Conservation (phyloP, 2,113 vertebrate genomes). For the Phaethon lepturus region DNA sequence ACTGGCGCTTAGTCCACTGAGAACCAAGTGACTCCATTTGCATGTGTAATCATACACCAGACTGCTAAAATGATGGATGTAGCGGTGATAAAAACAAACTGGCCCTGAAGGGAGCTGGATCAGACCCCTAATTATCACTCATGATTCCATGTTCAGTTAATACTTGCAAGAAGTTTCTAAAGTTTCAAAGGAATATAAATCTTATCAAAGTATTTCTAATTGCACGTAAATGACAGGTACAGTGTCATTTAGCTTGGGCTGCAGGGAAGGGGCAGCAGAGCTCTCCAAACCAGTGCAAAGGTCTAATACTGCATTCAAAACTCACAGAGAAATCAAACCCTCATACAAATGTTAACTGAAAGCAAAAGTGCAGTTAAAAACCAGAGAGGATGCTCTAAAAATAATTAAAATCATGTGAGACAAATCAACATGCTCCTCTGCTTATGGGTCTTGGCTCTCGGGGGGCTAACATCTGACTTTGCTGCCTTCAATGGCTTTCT, state of each 20-base stretch:
- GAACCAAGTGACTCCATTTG: not conserved
- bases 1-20: not conserved
- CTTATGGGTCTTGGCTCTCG: constrained; percentile 72
- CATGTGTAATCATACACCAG: not conserved
- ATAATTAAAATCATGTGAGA: constrained; percentile 80
- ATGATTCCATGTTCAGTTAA: not conserved
- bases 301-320: not conserved
- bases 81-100: constrained; percentile 12
- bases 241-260: not conserved
- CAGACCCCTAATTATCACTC: constrained; percentile 43
- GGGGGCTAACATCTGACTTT: constrained; percentile 72
- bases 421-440: constrained; percentile 64
- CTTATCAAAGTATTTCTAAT: constrained; percentile 50
- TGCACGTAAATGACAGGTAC: constrained; percentile 35
- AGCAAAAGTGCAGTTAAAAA: constrained; percentile 76
- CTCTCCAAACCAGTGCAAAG: not conserved
- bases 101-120: constrained; percentile 31
- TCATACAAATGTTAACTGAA: constrained; percentile 66
- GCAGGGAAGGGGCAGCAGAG: constrained; percentile 38
- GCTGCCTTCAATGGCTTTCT: constrained; percentile 70
- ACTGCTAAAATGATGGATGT: not conserved
- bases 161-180: constrained; percentile 37
- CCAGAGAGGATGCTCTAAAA: constrained; percentile 67
- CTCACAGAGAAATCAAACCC: constrained; percentile 32
- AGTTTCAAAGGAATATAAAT: constrained; percentile 57